phyloP scores from a whole-genome alignment of 1,140 invertebrate genomes.

The Apis cerana region DNA sequence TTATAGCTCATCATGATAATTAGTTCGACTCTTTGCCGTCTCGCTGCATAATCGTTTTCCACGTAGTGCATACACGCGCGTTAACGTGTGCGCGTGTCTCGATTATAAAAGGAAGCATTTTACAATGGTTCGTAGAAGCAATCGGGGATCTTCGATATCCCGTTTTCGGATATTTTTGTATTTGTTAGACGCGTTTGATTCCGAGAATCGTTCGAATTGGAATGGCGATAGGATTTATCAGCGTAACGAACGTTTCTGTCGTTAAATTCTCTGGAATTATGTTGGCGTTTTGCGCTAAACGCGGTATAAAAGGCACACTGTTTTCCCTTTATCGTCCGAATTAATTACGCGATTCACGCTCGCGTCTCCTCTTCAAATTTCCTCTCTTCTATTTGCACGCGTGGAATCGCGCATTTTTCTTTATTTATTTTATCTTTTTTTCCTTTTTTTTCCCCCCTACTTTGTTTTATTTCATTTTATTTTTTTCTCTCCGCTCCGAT shows the following conservation, averaged over 20 bases:
- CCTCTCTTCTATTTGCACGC: not conserved
- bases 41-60: conserved; percentile 24
- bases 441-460: too few species aligned
- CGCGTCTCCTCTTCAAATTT: not conserved
- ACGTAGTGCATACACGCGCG: not conserved
- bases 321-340: not conserved
- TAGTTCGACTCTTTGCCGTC: conserved; percentile 50
- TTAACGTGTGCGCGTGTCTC: conserved; percentile 7
- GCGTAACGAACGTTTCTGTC: not conserved
- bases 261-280: not conserved
- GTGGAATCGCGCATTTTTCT: not conserved
- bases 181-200: not conserved
- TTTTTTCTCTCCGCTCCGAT: not conserved
- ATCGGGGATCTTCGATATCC: not conserved
- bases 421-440: too few species aligned
- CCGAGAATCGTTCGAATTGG: not conserved
- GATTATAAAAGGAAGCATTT: conserved; percentile 24
- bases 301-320: not conserved
- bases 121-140: not conserved
- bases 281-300: not conserved
- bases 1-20: conserved; percentile 54
- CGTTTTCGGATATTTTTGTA: not conserved
- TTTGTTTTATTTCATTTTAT: too few species aligned
- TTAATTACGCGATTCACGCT: not conserved
- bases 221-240: not conserved